These are phyloP conservation scores for Asarcornis scutulata DNA, from an alignment of 2,113 vertebrate species.

Conservation along the genomic window DNA sequence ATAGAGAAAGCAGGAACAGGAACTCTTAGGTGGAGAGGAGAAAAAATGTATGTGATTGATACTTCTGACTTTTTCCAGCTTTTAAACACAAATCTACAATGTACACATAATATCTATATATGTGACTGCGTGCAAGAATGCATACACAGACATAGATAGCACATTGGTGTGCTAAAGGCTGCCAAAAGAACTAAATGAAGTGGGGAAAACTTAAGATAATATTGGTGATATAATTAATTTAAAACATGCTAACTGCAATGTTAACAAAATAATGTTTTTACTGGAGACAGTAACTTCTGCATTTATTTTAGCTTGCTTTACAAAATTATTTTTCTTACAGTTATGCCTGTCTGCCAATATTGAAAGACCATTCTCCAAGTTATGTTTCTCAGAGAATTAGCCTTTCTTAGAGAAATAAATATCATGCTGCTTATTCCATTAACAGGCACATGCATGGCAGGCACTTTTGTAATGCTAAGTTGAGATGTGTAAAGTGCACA, in stretches of 20 bases:
- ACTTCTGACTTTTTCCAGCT: background rate
- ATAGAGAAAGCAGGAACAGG: background rate
- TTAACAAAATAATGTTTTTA: background rate
- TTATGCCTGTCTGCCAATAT: background rate
- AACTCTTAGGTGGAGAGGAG: background rate
- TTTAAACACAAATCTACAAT: background rate
- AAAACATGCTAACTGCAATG: background rate
- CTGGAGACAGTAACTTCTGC: background rate
- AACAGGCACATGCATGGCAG: background rate
- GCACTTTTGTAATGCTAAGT: background rate
- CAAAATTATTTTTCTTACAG: background rate
- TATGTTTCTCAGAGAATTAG: background rate
- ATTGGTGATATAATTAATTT: background rate
- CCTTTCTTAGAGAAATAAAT: background rate
- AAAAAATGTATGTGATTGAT: background rate
- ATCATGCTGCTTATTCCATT: background rate
- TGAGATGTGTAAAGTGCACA: background rate
- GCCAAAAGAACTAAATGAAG: background rate
- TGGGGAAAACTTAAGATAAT: fast-evolving
- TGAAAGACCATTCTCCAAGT: background rate
- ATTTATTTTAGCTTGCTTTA: background rate
- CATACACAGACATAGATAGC: background rate
- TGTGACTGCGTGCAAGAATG: background rate
- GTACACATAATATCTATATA: fast-evolving
- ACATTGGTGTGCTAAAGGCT: background rate